Base-by-base conservation (phyloP, 2,888 invertebrate species). In the Acholoe squamosa region DNA sequence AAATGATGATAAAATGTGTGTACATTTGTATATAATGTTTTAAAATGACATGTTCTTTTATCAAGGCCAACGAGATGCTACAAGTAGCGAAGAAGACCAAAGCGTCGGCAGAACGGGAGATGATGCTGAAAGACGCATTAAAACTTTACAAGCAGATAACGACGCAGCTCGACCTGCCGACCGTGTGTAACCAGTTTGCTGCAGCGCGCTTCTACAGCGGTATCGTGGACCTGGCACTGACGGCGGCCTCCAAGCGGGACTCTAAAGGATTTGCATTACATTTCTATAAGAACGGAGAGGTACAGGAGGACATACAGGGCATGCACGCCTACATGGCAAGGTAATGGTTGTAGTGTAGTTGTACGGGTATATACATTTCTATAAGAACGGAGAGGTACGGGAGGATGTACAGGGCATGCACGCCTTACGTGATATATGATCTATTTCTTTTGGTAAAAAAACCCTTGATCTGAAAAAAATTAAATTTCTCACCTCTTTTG, bases 211-310 rank as follows among this genome's bases (percentile, higher is more conserved):
- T 98, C 95, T 99, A 98, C 95, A 97, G 97, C 34, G 98, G 98
- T 0, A 98, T 99, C 0, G 97, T 99, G 19, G 98, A 99, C 93
- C 96, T 99, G 43, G 98, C 98, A 93, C 97, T 98, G 0, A 97
- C 97, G 14, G 98, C 98, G 94, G 99, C 99, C 0, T 96, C 97
- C 89, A 98, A 98, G 95, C 96, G 98, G n/a, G 99, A 99, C 96
- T 98, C 98, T 0, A 95, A 98, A 93, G 97, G 98, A 94, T 97
- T 98, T 91, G 99, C 98, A 0, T 96, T 98, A 76, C 98, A 98
- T 96, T 99, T 97, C 96, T 99, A 98, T 95, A 97, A 97, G 94
- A 98, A 97, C 93, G 97, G 97, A 90, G 98, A 98, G 94, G 98
- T 97, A 0, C 96, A 97, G 0, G 98, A 98, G 92, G 98, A 99